phyloP scores from a whole-genome alignment of 2,113 vertebrate genomes.

The Mus pahari region DNA sequence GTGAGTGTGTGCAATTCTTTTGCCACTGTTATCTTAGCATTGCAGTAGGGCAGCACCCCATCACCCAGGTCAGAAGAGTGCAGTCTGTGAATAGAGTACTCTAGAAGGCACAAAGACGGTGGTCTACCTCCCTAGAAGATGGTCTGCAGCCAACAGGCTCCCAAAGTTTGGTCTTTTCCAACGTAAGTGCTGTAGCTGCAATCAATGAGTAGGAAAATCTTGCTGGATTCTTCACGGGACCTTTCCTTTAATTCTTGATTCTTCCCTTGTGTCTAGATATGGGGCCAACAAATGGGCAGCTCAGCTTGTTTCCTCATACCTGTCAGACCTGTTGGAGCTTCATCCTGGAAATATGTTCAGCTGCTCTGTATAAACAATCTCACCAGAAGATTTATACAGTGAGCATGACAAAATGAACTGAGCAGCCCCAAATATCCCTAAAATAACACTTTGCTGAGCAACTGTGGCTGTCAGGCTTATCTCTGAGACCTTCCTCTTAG shows the following conservation, averaged over 20 bases:
- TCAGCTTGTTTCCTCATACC: background rate
- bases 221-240: background rate
- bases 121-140: background rate
- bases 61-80: background rate
- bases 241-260: background rate
- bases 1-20: conserved; percentile 5
- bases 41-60: background rate
- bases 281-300: background rate
- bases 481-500: background rate
- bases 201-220: background rate
- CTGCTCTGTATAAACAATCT: conserved; percentile 2
- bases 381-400: background rate
- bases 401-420: background rate
- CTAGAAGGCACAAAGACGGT: background rate
- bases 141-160: background rate
- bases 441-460: conserved; percentile 25
- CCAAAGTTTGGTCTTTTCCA: background rate
- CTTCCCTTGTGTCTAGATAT: background rate
- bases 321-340: conserved; percentile 11
- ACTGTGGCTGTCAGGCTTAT: background rate
- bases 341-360: background rate
- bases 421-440: background rate
- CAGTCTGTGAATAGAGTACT: background rate
- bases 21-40: background rate
- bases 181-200: background rate